Base-by-base conservation (phyloP, 2,888 invertebrate species). In the Hermaeophaga mercurialis region DNA sequence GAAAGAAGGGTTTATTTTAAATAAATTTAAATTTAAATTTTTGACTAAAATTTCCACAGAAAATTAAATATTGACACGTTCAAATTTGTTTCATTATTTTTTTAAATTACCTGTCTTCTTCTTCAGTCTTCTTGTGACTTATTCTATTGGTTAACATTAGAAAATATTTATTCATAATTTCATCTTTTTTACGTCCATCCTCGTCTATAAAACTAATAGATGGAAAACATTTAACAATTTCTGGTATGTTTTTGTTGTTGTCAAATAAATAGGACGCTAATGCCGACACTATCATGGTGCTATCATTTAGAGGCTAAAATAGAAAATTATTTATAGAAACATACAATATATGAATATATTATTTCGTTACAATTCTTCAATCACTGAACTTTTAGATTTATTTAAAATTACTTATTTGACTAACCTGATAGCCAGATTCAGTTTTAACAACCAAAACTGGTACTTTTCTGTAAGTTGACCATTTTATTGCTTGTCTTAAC, bases 401-500 rank as follows among this genome's bases (percentile, higher is more conserved):
- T n/a, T n/a, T n/a, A n/a, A n/a, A 26, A 2, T 26, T 26, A 26
- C 9, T 31, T 5, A 38, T 38, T 26, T 26, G 4, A 61, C 62
- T 65, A 75, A 86, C 86, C 80, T 86, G 87, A 76, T 89, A 91
- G 17, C 89, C 90, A 49, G 85, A 83, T 39, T 82, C 80, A 8
- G 86, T 85, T 76, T 91, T 85, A 0, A 88, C 87, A 38, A 96
- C 80, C 36, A 96, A 77, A 71, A 96, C 91, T 1, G 97, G 96
- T 7, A 99, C 98, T 83, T 99, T 99, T 73, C 89, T 94, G 73
- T 97, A 95, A 0, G 84, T 79, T 0, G 96, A 93, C 94, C 97
- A 98, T 73, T 90, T 91, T 53, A 96, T 88, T 67, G 96, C 90
- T 67, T 90, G 89, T 14, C 94, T 84, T 0, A 95, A 82, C 0